These are phyloP conservation scores for Pteronotus mesoamericanus DNA, from an alignment of 2,797 vertebrate species.

Conservation along the genomic window DNA sequence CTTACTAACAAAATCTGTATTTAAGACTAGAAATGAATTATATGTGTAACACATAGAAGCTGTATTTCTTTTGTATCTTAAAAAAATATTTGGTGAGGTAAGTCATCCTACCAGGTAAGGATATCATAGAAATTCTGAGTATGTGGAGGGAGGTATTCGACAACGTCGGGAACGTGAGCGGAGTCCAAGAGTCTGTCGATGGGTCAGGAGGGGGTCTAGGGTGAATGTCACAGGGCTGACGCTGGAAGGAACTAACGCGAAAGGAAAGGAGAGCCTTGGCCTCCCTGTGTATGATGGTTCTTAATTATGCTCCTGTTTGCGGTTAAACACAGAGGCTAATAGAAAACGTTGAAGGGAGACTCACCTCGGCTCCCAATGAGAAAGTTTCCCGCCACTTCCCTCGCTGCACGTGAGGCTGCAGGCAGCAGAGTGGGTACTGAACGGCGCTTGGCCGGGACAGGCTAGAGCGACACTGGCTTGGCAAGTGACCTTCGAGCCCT, in stretches of 20 bases:
- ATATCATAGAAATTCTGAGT: background rate
- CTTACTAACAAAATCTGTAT: background rate
- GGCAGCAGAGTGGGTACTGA: too few relatives aligned
- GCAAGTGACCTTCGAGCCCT: background rate
- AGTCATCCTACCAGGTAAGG: background rate
- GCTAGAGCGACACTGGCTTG: background rate
- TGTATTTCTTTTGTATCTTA: background rate
- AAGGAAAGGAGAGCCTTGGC: background rate
- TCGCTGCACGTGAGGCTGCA: too few relatives aligned
- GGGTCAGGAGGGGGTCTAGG: background rate
- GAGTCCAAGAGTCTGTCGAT: background rate
- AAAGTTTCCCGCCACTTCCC: background rate
- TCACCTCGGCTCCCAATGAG: background rate
- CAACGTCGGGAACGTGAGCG: background rate
- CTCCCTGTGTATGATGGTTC: background rate
- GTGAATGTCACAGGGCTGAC: background rate
- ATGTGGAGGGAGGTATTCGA: background rate
- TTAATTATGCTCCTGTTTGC: background rate
- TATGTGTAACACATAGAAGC: background rate
- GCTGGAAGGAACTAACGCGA: background rate
- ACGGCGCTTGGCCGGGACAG: rapidly evolving
- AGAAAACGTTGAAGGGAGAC: background rate
- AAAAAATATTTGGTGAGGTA: background rate
- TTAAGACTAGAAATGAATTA: background rate
- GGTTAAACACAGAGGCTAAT: background rate